Evolutionary conservation across 2,113 vertebrate genomes (phyloP), one percentile per base, ranked within the genome.

Genomic region (Kryptolebias marmoratus): DNA sequence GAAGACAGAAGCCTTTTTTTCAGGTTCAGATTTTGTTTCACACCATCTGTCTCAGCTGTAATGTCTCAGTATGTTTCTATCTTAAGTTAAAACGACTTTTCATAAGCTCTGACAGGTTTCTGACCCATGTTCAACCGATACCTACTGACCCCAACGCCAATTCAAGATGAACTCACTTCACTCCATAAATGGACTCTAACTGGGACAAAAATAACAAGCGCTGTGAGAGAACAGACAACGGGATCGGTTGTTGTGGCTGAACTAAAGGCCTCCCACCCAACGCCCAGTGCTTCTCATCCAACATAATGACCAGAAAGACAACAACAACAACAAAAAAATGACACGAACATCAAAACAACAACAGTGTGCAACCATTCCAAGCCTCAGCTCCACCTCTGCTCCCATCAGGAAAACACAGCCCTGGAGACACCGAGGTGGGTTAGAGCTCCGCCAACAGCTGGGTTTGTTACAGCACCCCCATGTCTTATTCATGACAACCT

Each of bases 401-500:
- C 77, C 75, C 73, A 74, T 78, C 64, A 68, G 73, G 69, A 79
- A 83, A 75, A 81, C 74, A 66, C 65, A 48, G 71, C 72, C 47
- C 22, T 69, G 44, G 71, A 81, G 62, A 72, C 76, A 71, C 80
- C 0, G 66, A 79, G 81, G 78, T 72, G 73, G 81, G 75, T 73
- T 56, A 52, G 44, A 71, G 74, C 78, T 63, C 78, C 81, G 86
- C 90, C 85, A 91, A 79, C 87, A 81, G 81, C 89, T 90, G 89
- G 87, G 84, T 54, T 64, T 71, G 71, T 75, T 88, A 88, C 86
- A 90, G 68, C 61, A 61, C 59, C 47, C 65, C 73, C 67, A 83
- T 91, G 78, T 83, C 84, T 90, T 82, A 86, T 83, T 90, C 89
- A 87, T 88, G 75, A 64, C 64, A 61, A 64, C 74, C 81, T 84